Percentiles rank a stretch among this genome's conserved stretches.
Evolutionary conservation across 2,113 vertebrate species (phyloP).

Genomic region (Grallaria varia): DNA sequence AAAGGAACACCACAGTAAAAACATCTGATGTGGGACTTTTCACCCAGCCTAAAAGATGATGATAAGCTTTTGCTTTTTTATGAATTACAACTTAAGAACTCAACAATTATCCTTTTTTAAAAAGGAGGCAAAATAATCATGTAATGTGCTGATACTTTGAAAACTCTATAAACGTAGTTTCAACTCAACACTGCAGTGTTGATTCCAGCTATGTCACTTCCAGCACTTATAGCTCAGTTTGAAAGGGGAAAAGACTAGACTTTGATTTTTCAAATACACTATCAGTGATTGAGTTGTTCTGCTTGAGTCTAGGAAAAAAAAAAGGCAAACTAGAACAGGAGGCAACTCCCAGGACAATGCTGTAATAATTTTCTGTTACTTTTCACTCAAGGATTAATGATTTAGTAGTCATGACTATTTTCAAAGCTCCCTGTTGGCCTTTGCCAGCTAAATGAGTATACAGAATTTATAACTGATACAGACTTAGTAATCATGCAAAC

Average conservation of each 20-base stretch:
- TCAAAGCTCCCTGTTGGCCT: not conserved
- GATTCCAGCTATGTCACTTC: not conserved
- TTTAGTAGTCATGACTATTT: not conserved
- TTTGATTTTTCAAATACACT: not conserved
- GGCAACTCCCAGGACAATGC: not conserved
- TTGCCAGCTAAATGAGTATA: not conserved
- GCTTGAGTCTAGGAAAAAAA: not conserved
- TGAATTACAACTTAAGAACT: not conserved
- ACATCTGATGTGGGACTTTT: accelerated
- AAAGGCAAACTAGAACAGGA: not conserved
- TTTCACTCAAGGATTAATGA: not conserved
- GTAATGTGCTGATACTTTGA: not conserved
- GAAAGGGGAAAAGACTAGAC: not conserved
- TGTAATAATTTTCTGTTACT: not conserved
- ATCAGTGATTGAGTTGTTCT: not conserved
- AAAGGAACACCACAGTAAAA: not conserved
- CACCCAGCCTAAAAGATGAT: not conserved
- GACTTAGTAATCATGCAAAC: not conserved
- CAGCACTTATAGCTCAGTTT: not conserved
- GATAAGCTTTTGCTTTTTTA: not conserved
- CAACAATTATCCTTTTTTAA: not conserved
- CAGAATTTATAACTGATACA: not conserved
- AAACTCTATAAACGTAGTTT: not conserved
- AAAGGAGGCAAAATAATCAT: not conserved
- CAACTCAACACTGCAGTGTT: not conserved